These are phyloP conservation scores for Leptonema lineaticorne DNA, from an alignment of 1,140 invertebrate species.

Conservation along the genomic window DNA sequence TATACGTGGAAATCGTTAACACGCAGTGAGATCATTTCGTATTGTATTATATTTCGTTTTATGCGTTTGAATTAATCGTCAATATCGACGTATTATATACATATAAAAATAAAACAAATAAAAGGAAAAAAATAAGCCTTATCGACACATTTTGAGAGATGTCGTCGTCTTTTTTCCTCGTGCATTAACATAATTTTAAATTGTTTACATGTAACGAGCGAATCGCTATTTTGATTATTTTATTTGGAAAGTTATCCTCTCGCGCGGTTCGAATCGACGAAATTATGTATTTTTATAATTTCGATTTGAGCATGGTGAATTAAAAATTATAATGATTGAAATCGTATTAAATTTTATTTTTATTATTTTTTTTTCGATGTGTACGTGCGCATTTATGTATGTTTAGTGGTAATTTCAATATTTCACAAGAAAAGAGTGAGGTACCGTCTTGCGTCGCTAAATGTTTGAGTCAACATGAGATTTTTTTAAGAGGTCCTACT, in stretches of 20 bases:
- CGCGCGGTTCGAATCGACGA: no score
- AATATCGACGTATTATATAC: background rate
- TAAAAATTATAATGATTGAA: background rate
- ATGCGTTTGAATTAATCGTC: background rate
- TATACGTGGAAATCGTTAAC: no score
- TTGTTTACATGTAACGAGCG: background rate
- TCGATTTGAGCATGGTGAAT: no score
- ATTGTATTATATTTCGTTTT: background rate
- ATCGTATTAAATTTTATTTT: background rate
- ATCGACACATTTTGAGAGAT: no score
- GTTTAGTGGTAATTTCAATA: conserved; percentile 1
- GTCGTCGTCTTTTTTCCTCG: no score
- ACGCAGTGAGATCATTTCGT: background rate
- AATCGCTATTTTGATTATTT: background rate
- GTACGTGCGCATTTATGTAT: background rate
- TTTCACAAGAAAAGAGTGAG: conserved; percentile 8
- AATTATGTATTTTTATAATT: no score
- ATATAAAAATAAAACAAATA: background rate
- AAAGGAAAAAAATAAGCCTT: background rate
- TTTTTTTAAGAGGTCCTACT: background rate
- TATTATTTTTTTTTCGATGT: background rate
- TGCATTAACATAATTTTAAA: background rate
- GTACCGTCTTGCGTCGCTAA: conserved; percentile 2
- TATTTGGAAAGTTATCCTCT: no score
- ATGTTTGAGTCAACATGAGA: conserved; percentile 4